Evolutionary conservation across 35 echinoderm and acorn worm species (phyloP).

Genomic region (Heliocidaris tuberculata): DNA sequence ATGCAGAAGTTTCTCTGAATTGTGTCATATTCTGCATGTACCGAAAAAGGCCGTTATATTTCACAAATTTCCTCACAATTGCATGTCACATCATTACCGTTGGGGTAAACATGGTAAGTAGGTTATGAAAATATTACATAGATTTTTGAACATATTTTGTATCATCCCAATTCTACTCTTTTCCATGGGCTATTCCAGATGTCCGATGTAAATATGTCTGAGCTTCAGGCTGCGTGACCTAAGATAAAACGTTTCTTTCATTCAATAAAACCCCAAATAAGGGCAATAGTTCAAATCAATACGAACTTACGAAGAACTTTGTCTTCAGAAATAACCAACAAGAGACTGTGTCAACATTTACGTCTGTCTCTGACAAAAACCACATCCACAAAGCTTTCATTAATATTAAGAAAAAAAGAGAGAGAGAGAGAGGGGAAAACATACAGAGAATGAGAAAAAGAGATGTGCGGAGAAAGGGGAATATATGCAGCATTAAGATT

Average conservation of each 20-base stretch:
- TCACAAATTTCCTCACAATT: neutral
- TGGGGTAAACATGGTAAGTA: neutral
- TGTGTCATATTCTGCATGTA: no score
- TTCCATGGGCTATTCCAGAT: neutral
- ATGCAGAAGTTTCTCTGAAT: no score
- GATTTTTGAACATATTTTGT: neutral
- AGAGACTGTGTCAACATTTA: slow-evolving; percentile 10
- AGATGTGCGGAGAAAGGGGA: neutral
- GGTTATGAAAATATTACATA: neutral
- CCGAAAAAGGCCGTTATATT: neutral
- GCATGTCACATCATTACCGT: neutral
- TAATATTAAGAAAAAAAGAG: neutral
- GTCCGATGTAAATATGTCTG: neutral
- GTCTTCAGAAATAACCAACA: neutral
- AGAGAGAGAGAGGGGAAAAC: neutral
- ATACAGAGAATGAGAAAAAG: neutral
- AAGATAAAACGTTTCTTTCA: neutral
- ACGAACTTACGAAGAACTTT: neutral
- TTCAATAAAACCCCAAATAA: neutral
- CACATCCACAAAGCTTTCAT: neutral
- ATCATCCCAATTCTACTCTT: neutral
- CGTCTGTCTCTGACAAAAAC: neutral
- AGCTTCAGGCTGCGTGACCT: neutral
- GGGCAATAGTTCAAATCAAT: neutral
- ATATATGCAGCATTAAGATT: neutral